phyloP scores from a whole-genome alignment of 2,888 invertebrate genomes.

The Taphrorychus bicolor region DNA sequence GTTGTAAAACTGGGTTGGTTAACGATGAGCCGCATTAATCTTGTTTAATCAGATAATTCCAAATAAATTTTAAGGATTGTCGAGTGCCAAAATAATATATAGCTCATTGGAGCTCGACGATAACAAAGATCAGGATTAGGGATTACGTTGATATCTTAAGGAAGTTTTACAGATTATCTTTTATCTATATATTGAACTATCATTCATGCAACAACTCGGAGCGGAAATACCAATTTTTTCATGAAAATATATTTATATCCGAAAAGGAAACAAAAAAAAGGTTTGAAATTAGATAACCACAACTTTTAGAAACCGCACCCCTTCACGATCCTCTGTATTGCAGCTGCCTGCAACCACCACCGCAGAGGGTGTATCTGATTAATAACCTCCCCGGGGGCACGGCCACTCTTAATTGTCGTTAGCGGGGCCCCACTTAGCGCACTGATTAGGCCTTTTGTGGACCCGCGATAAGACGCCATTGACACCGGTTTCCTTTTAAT shows the following conservation, averaged over 20 bases:
- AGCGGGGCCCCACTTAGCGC: constrained; percentile 34
- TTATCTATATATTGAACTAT: too few relatives aligned
- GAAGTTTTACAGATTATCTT: too few relatives aligned
- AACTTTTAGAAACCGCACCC: constrained; percentile 16
- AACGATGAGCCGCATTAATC: background rate
- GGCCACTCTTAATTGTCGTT: constrained; percentile 36
- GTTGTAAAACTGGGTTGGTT: background rate
- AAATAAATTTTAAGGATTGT: background rate
- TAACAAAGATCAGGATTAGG: background rate
- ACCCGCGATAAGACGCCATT: constrained; percentile 35
- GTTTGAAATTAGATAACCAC: background rate
- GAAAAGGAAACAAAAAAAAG: background rate
- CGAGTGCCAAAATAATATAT: background rate
- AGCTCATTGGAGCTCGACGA: background rate
- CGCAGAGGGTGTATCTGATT: constrained; percentile 37
- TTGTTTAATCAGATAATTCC: background rate
- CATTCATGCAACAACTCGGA: too few relatives aligned
- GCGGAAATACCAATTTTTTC: too few relatives aligned
- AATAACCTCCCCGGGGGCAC: constrained; percentile 38
- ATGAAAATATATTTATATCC: too few relatives aligned
- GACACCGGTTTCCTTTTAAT: constrained; percentile 42
- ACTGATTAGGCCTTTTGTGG: constrained; percentile 41
- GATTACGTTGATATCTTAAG: background rate
- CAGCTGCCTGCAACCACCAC: constrained; percentile 29
- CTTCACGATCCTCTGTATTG: constrained; percentile 6